Percentiles rank a stretch among this genome's conserved stretches.
These are phyloP conservation scores for Pagetopsis macropterus DNA, from an alignment of 2,797 vertebrate genomes.

Conservation along the genomic window DNA sequence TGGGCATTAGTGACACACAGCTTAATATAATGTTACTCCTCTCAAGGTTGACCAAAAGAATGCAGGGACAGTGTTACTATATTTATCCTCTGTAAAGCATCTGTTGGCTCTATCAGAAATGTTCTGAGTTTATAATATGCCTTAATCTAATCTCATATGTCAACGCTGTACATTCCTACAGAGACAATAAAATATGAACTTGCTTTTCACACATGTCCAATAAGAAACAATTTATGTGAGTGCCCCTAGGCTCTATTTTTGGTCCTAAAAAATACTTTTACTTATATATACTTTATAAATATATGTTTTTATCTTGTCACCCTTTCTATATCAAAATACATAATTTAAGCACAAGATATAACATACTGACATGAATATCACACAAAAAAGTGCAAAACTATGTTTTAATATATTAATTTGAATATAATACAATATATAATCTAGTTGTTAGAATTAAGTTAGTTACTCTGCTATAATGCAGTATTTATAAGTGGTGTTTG, in stretches of 20 bases:
- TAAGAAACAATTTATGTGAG: neutral
- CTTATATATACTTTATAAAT: neutral
- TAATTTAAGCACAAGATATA: neutral
- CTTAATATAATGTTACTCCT: conserved; percentile 34
- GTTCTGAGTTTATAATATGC: conserved; percentile 2
- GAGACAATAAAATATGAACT: neutral
- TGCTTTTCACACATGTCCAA: neutral
- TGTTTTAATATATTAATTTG: neutral
- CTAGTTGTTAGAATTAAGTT: neutral
- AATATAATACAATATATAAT: neutral
- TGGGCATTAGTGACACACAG: conserved; percentile 39
- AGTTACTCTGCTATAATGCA: neutral
- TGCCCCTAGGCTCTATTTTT: conserved; percentile 9
- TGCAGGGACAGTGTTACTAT: conserved; percentile 8
- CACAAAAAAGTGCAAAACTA: neutral
- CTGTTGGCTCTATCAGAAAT: conserved; percentile 13
- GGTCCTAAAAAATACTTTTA: neutral
- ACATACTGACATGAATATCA: neutral
- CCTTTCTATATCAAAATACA: neutral
- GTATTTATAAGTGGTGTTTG: neutral
- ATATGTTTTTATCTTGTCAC: neutral
- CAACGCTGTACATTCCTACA: conserved; percentile 1
- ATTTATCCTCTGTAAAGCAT: conserved; percentile 22
- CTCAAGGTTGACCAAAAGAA: conserved; percentile 38
- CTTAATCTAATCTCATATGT: conserved; percentile 7